Percentiles rank a stretch among this genome's conserved stretches.
Evolutionary conservation across 2,113 vertebrate species (phyloP).

Genomic region (Eulemur macaco): DNA sequence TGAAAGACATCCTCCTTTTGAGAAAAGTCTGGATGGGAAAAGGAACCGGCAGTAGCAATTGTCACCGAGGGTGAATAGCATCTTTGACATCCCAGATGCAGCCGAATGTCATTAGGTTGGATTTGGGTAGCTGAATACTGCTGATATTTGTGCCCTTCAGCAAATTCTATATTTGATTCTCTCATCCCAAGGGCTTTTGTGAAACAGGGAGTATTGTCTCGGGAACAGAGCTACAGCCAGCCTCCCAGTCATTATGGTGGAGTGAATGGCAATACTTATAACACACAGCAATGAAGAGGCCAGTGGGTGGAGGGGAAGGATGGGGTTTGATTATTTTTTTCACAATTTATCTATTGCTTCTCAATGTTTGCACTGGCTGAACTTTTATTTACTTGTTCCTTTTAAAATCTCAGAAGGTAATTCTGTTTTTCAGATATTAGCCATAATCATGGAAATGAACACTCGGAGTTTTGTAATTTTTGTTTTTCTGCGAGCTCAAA

Average conservation of each 20-base stretch:
- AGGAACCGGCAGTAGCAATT: background rate
- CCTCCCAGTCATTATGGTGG: background rate
- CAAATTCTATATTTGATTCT: slow-evolving; percentile 68
- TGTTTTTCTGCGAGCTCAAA: background rate
- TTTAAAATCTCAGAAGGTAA: background rate
- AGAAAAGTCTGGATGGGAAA: background rate
- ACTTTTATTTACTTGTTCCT: background rate
- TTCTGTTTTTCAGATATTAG: background rate
- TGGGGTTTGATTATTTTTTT: background rate
- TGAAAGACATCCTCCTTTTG: background rate
- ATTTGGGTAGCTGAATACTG: slow-evolving; percentile 30
- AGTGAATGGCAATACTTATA: background rate
- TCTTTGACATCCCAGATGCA: background rate
- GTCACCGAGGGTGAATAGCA: background rate
- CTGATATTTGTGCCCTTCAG: slow-evolving; percentile 44
- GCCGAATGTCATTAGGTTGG: slow-evolving; percentile 8
- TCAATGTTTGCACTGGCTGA: background rate
- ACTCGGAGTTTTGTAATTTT: background rate
- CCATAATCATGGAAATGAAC: background rate
- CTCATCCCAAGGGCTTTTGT: slow-evolving; percentile 56
- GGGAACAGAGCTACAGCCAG: slow-evolving; percentile 19
- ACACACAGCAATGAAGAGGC: background rate
- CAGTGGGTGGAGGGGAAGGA: background rate
- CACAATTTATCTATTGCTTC: background rate
- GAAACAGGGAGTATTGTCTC: background rate